Conservation (phyloP, 2,888 invertebrate species). For the Oxystoma pomonae region DNA sequence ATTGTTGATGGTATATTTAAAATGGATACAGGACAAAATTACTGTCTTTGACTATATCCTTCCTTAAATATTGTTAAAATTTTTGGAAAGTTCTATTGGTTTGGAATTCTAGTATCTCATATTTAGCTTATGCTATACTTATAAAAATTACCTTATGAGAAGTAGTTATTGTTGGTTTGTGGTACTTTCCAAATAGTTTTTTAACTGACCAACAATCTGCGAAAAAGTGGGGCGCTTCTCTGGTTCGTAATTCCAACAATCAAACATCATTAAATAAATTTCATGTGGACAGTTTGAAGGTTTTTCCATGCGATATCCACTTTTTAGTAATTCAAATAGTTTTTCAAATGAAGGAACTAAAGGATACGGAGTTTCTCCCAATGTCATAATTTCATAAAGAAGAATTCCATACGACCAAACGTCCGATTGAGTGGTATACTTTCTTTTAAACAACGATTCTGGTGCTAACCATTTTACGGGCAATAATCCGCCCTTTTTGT, state of each 20-base stretch:
- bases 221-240: slow-evolving; percentile 84
- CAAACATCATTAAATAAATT: slow-evolving; percentile 94
- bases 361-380: slow-evolving; percentile 97
- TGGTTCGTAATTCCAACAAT: slow-evolving; percentile 95
- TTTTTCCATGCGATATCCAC: slow-evolving; percentile 92
- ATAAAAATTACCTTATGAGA: too few species aligned
- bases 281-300: slow-evolving; percentile 92
- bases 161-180: slow-evolving; percentile 90
- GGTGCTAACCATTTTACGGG: slow-evolving; percentile 99
- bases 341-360: slow-evolving; percentile 91
- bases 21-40: too few species aligned
- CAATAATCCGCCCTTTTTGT: slow-evolving; percentile 93
- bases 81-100: too few species aligned
- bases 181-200: slow-evolving; percentile 81
- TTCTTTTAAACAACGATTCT: slow-evolving; percentile 91
- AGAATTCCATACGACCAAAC: slow-evolving; percentile 98
- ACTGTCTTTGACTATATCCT: too few species aligned
- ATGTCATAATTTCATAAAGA: slow-evolving; percentile 98
- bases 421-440: slow-evolving; percentile 90
- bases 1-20: too few species aligned
- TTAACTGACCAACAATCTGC: slow-evolving; percentile 85
- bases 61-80: too few species aligned
- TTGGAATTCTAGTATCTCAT: too few species aligned
- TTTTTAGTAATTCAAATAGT: slow-evolving; percentile 84
- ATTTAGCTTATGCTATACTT: too few species aligned